Conservation (phyloP, 64 coral and sea anemone species). For the Dendronephthya gigantea region DNA sequence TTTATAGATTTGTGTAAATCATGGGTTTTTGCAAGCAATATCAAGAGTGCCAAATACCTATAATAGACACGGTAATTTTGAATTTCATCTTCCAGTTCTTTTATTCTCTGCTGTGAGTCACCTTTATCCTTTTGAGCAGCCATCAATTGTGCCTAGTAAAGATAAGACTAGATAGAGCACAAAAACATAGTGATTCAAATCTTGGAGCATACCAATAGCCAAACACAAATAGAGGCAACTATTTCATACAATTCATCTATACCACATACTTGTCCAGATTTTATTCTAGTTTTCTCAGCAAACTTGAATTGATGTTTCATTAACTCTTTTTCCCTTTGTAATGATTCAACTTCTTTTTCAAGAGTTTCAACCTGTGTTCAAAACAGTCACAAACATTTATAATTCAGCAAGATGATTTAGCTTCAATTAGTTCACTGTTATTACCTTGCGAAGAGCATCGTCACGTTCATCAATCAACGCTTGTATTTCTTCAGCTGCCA, state of each 20-base stretch:
- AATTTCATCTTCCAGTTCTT: constrained; percentile 17
- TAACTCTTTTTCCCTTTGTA: constrained; percentile 67
- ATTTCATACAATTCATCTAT: too few species aligned
- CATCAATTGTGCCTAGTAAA: constrained; percentile 44
- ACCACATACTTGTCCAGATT: constrained; percentile 67
- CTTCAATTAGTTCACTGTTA: too few species aligned
- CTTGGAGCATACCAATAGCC: too few species aligned
- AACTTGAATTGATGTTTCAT: constrained; percentile 80
- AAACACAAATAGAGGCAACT: too few species aligned
- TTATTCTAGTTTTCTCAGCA: constrained; percentile 76
- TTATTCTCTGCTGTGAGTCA: constrained; percentile 52
- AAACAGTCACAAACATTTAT: not conserved
- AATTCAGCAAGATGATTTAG: not conserved
- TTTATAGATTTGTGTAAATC: not conserved
- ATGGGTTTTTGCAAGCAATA: not conserved
- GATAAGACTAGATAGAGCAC: not conserved
- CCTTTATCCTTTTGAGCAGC: constrained; percentile 67
- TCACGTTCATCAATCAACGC: constrained; percentile 77
- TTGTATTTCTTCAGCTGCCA: constrained; percentile 72
- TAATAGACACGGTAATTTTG: constrained; percentile 64
- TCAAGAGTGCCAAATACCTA: constrained; percentile 33
- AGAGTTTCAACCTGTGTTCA: constrained; percentile 40
- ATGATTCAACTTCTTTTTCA: constrained; percentile 60
- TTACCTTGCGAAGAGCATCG: constrained; percentile 54
- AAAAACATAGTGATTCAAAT: too few species aligned